phyloP scores from a whole-genome alignment of 2,797 vertebrate species.

The Clarias platycephalus region DNA sequence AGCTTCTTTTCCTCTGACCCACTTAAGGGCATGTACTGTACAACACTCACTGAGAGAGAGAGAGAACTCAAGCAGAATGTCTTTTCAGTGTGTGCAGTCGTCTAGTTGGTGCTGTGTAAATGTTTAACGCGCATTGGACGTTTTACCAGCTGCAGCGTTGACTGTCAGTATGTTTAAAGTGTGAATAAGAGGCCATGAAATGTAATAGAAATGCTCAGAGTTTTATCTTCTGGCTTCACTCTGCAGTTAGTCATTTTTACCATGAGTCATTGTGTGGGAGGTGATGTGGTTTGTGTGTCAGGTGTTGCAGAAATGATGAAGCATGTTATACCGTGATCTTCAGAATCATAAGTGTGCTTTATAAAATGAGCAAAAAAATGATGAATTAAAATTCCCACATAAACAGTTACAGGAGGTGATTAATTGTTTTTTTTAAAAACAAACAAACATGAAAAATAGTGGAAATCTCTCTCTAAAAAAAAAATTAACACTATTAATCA shows the following conservation, averaged over 20 bases:
- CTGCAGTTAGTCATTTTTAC: conserved; percentile 8
- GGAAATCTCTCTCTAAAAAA: no score
- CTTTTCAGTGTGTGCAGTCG: conserved; percentile 56
- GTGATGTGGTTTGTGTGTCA: conserved; percentile 9
- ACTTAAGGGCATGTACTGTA: conserved; percentile 62
- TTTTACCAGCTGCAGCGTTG: background rate
- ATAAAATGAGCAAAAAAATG: background rate
- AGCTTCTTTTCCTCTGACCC: conserved; percentile 67
- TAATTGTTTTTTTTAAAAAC: background rate
- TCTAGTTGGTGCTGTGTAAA: conserved; percentile 37
- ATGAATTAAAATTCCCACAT: background rate
- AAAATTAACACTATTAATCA: background rate
- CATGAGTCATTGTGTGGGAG: conserved; percentile 12
- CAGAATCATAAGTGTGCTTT: background rate
- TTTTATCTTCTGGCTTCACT: conserved; percentile 7
- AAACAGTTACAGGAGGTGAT: background rate
- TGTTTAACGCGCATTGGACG: conserved; percentile 37
- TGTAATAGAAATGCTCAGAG: background rate
- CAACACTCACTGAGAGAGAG: conserved; percentile 57
- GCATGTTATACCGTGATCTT: conserved; percentile 3
- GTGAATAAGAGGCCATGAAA: conserved; percentile 1
- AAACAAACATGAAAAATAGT: background rate
- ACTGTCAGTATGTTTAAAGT: background rate
- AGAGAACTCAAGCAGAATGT: conserved; percentile 40
- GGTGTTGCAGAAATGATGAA: conserved; percentile 14